These are phyloP conservation scores for Hypsibius dujardini DNA, from an alignment of 1,140 invertebrate genomes.

Conservation along the genomic window DNA sequence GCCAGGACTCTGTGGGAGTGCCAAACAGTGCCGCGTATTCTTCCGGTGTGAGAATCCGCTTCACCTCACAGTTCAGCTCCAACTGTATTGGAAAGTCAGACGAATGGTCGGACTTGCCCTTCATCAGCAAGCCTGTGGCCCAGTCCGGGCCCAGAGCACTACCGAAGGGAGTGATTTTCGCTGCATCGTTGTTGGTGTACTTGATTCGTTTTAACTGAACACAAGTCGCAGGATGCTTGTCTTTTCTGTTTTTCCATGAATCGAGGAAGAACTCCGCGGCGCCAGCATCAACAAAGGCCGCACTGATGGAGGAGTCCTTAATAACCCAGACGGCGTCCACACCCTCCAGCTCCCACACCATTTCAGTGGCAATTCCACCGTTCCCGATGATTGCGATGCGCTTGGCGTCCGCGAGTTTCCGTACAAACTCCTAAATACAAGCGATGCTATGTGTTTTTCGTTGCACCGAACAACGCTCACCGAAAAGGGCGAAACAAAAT, in stretches of 20 bases:
- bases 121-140: conserved; percentile 52
- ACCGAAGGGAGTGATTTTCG: conserved; percentile 35
- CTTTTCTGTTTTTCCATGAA: conserved; percentile 30
- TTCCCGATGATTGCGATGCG: conserved; percentile 74
- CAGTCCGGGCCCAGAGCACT: conserved; percentile 87
- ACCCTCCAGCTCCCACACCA: conserved; percentile 60
- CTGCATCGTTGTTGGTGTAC: conserved; percentile 28
- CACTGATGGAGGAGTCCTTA: conserved; percentile 73
- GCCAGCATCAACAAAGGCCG: conserved; percentile 84
- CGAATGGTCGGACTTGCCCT: conserved; percentile 35
- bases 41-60: conserved; percentile 27
- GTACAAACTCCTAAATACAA: conserved; percentile 44
- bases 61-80: conserved; percentile 54
- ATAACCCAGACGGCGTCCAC: conserved; percentile 80
- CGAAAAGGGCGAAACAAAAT: conserved; percentile 20
- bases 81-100: conserved; percentile 33
- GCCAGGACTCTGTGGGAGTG: conserved; percentile 23
- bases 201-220: conserved; percentile 31
- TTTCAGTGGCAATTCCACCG: conserved; percentile 90
- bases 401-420: conserved; percentile 45
- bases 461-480: background rate
- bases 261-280: conserved; percentile 75
- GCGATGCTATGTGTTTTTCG: no score
- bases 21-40: conserved; percentile 30
- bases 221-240: conserved; percentile 18